These are phyloP conservation scores for Labeo catla DNA, from an alignment of 2,113 vertebrate species.

Conservation along the genomic window DNA sequence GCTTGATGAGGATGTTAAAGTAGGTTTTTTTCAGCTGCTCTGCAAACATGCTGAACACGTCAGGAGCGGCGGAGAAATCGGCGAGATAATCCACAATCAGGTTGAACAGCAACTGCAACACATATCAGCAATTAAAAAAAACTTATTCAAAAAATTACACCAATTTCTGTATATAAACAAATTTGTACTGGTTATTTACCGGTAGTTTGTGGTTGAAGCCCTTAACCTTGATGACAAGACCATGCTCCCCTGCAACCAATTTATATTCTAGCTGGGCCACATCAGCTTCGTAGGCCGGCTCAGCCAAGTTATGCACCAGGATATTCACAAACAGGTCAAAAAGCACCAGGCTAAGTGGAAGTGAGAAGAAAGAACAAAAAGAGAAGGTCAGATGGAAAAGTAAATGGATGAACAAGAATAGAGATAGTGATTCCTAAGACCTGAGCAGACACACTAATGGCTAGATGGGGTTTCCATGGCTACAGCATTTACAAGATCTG, in stretches of 20 bases:
- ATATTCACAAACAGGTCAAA: slow-evolving; percentile 98
- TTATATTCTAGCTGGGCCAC: slow-evolving; percentile 96
- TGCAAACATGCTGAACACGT: slow-evolving; percentile 93
- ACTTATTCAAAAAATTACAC: background rate
- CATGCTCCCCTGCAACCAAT: slow-evolving; percentile 89
- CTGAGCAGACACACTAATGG: slow-evolving; percentile 8
- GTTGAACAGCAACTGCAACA: slow-evolving; percentile 87
- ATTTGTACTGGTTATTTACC: slow-evolving; percentile 74
- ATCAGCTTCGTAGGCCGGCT: slow-evolving; percentile 94
- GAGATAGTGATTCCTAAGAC: background rate
- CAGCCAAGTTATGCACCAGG: slow-evolving; percentile 90
- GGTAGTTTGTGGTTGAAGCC: slow-evolving; percentile 98
- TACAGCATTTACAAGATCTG: slow-evolving; percentile 19
- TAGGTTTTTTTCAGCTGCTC: slow-evolving; percentile 97
- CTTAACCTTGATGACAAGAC: slow-evolving; percentile 89
- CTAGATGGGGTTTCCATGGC: slow-evolving; percentile 14
- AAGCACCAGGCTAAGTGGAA: slow-evolving; percentile 81
- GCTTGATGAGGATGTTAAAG: slow-evolving; percentile 97
- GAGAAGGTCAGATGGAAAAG: background rate
- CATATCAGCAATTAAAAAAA: slow-evolving; percentile 35
- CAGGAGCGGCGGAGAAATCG: slow-evolving; percentile 85
- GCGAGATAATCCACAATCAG: slow-evolving; percentile 93
- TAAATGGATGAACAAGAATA: background rate
- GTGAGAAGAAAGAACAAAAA: background rate
- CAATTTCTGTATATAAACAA: background rate